Evolutionary conservation across 2,888 invertebrate genomes (phyloP).

Genomic region (Orgyia antiqua): DNA sequence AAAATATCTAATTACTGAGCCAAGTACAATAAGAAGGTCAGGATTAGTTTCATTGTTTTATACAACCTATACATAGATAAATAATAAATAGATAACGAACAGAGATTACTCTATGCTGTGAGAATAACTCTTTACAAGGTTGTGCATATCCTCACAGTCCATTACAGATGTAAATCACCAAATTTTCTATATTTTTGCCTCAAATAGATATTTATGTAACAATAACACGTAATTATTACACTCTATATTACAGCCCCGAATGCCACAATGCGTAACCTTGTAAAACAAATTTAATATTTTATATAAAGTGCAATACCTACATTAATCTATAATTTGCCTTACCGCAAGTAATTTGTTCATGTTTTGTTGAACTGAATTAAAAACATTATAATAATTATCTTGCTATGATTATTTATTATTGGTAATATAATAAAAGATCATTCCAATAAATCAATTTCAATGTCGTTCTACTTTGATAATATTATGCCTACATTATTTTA

Average conservation of each 20-base stretch:
- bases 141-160: neutral
- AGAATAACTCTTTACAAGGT: slow-evolving; percentile 36
- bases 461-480: slow-evolving; percentile 47
- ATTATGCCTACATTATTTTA: no score
- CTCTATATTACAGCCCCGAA: slow-evolving; percentile 3
- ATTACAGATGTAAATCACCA: slow-evolving; percentile 3
- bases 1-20: slow-evolving; percentile 41
- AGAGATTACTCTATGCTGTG: slow-evolving; percentile 36
- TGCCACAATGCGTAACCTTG: slow-evolving; percentile 10
- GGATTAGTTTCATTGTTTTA: slow-evolving; percentile 60
- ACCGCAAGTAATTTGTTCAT: slow-evolving; percentile 16
- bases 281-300: slow-evolving; percentile 12
- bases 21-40: slow-evolving; percentile 52
- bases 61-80: slow-evolving; percentile 33
- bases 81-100: slow-evolving; percentile 34
- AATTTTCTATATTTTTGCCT: slow-evolving; percentile 7
- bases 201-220: slow-evolving; percentile 4
- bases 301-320: slow-evolving; percentile 12
- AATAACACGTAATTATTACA: slow-evolving; percentile 1
- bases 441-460: slow-evolving; percentile 37
- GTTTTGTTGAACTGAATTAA: slow-evolving; percentile 8
- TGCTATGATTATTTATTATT: slow-evolving; percentile 5
- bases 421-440: neutral
- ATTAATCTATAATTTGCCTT: slow-evolving; percentile 14
- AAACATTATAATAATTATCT: slow-evolving; percentile 1